These are phyloP conservation scores for Cantharis lateralis DNA, from an alignment of 2,888 invertebrate species.

Conservation along the genomic window DNA sequence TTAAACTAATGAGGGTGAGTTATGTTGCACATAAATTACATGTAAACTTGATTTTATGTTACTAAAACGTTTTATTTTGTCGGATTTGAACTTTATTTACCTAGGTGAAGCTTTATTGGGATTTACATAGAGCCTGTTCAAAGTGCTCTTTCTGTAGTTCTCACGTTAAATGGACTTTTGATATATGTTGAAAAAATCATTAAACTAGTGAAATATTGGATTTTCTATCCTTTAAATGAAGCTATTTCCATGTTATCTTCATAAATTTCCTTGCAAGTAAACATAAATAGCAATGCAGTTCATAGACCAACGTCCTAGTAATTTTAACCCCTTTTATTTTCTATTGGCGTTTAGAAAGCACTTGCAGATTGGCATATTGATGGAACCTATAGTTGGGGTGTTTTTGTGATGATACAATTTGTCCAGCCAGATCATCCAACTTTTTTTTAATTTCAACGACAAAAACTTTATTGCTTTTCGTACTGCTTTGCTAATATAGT, in stretches of 20 bases:
- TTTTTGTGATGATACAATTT: background rate
- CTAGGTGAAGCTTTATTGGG: conserved; percentile 12
- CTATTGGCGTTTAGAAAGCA: background rate
- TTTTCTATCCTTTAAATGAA: background rate
- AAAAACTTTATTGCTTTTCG: background rate
- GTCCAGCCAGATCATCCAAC: background rate
- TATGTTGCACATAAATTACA: background rate
- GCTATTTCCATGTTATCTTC: background rate
- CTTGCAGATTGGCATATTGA: too few species aligned
- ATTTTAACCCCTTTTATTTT: background rate
- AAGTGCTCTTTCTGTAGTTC: conserved; percentile 14
- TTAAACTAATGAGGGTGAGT: background rate
- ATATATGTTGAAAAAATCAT: conserved; percentile 4
- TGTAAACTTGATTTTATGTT: background rate
- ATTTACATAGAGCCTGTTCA: background rate
- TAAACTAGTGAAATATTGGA: background rate
- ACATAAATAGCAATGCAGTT: background rate
- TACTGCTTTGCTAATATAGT: background rate
- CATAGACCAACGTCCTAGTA: background rate
- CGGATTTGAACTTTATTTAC: conserved; percentile 5
- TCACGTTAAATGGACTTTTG: conserved; percentile 10
- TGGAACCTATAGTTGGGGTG: background rate
- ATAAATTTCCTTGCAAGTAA: background rate
- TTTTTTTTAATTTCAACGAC: background rate
- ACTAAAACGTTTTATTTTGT: background rate